Percentiles rank a stretch among this genome's conserved stretches.
Evolutionary conservation across 2,888 invertebrate species (phyloP).

Genomic region (Quadriops clusia): DNA sequence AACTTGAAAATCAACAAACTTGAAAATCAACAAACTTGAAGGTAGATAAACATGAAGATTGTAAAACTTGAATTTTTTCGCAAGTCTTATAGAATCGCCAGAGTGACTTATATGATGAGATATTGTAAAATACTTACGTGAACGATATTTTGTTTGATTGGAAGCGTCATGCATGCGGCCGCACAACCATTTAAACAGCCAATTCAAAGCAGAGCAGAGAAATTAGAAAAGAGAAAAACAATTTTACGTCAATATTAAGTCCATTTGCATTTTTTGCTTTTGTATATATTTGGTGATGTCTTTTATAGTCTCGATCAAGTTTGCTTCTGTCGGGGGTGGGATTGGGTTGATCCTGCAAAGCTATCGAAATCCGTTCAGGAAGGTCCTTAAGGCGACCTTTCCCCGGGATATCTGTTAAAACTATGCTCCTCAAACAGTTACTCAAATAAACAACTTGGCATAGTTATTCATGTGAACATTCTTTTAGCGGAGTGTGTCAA

Average conservation of each 20-base stretch:
- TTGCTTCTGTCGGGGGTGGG: conserved; percentile 31
- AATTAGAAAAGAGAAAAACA: conserved; percentile 64
- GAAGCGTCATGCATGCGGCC: conserved; percentile 68
- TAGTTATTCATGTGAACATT: no score
- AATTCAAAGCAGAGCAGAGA: conserved; percentile 69
- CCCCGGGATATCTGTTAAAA: no score
- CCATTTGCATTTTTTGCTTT: conserved; percentile 25
- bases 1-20: no score
- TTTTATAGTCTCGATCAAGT: conserved; percentile 30
- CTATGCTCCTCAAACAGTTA: neutral
- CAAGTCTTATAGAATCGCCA: conserved; percentile 4
- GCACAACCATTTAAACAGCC: conserved; percentile 70
- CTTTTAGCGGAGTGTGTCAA: no score
- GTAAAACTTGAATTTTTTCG: conserved; percentile 9
- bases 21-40: no score
- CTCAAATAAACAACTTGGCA: no score
- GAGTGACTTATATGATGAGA: conserved; percentile 24
- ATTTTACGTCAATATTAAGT: conserved; percentile 57
- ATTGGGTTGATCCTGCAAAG: conserved; percentile 17
- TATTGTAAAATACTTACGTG: conserved; percentile 77
- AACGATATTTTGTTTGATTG: conserved; percentile 54
- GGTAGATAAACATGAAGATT: no score
- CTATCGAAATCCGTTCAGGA: no score
- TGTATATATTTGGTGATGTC: no score
- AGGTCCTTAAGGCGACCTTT: no score